phyloP scores from a whole-genome alignment of 2,113 vertebrate species.

The Megaleporinus macrocephalus region DNA sequence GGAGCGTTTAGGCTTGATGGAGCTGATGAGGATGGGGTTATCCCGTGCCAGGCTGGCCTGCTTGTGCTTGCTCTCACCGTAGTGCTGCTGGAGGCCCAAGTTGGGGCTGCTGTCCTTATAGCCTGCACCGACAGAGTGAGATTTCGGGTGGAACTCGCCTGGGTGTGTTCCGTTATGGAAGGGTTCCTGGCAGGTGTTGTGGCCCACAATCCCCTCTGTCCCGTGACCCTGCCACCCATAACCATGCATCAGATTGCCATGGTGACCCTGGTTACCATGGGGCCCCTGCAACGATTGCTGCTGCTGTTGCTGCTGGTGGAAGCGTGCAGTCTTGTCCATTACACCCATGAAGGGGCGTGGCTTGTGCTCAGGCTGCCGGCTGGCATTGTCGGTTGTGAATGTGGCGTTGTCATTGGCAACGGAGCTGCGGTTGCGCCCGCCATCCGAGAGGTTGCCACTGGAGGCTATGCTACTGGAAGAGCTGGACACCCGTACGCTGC shows the following conservation, averaged over 20 bases:
- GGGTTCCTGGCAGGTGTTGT: conserved; percentile 54
- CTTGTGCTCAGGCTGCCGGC: conserved; percentile 83
- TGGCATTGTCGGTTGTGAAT: conserved; percentile 65
- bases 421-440: conserved; percentile 69
- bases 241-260: conserved; percentile 43
- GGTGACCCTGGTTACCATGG: conserved; percentile 10
- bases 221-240: conserved; percentile 78
- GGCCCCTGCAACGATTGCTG: conserved; percentile 39
- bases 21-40: conserved; percentile 78
- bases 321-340: conserved; percentile 92
- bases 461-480: conserved; percentile 84
- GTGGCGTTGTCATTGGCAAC: conserved; percentile 72
- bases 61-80: conserved; percentile 74
- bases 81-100: conserved; percentile 54
- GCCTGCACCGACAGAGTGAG: conserved; percentile 57
- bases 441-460: conserved; percentile 82
- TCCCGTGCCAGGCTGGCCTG: conserved; percentile 80
- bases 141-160: conserved; percentile 40
- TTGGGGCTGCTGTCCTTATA: conserved; percentile 31
- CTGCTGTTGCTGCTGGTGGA: conserved; percentile 79
- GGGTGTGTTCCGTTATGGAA: conserved; percentile 71
- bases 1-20: conserved; percentile 93
- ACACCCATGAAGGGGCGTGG: conserved; percentile 92
- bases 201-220: conserved; percentile 44
- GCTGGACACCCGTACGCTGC: conserved; percentile 77